phyloP scores from a whole-genome alignment of 2,797 vertebrate genomes.

The Lycodopsis pacificus region DNA sequence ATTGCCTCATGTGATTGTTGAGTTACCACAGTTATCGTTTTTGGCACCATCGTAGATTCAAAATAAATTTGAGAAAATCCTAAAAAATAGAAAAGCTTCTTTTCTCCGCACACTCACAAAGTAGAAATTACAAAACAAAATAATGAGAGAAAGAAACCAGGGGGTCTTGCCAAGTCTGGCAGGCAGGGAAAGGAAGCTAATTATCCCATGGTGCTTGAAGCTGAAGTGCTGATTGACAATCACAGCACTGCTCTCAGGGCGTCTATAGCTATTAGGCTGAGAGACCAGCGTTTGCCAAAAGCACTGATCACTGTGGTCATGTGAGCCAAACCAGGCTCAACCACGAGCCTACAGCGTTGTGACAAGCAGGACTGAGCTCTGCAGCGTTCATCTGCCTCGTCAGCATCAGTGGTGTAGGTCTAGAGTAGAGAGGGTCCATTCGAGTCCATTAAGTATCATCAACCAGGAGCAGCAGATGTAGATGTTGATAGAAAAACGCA shows the following conservation, averaged over 20 bases:
- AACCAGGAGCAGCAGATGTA: conserved; percentile 1
- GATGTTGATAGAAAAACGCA: not conserved
- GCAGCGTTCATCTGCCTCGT: conserved; percentile 30
- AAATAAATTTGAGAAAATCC: conserved; percentile 16
- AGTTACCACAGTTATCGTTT: conserved; percentile 9
- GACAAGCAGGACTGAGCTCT: conserved; percentile 39
- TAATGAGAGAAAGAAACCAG: conserved; percentile 41
- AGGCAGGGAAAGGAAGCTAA: conserved; percentile 78
- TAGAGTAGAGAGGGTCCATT: not conserved
- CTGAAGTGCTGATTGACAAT: conserved; percentile 81
- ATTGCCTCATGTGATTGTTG: not conserved
- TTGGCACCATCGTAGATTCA: not conserved
- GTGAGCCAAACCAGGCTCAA: conserved; percentile 61
- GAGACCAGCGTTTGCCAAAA: conserved; percentile 63
- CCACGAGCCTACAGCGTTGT: conserved; percentile 47
- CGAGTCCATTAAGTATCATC: not conserved
- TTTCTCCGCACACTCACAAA: conserved; percentile 38
- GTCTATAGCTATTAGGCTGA: conserved; percentile 67
- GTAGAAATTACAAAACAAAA: not conserved
- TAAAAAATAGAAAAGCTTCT: not conserved
- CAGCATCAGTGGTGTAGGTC: conserved; percentile 4
- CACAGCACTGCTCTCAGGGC: conserved; percentile 70
- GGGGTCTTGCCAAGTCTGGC: conserved; percentile 74
- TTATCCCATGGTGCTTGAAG: conserved; percentile 78
- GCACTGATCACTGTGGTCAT: conserved; percentile 62